Base-by-base conservation (phyloP, 2,888 invertebrate species). In the Hypena proboscidalis region DNA sequence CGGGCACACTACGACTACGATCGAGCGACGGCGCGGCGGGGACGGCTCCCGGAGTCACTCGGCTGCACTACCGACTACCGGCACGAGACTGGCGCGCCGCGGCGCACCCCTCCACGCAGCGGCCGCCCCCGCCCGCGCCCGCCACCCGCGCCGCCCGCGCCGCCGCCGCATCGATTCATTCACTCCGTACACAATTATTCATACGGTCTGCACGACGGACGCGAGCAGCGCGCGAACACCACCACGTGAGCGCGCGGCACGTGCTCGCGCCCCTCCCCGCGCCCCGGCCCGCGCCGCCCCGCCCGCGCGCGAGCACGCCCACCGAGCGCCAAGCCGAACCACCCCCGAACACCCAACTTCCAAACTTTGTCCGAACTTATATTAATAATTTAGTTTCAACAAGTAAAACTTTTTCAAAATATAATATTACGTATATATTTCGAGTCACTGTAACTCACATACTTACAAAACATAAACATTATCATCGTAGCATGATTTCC, bases 31-130 rank as follows among this genome's bases (percentile, higher is more conserved):
- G 87, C 91, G 83, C 89, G 91, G 85, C 83, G 91, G 90, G 90
- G 90, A 90, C 92, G 91, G 89, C 92, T 92, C 92, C 92, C 92
- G 91, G 91, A 89, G 88, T 92, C 92, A 90, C 92, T 92, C 92
- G 90, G 90, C 84, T 91, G 85, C 93, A 92, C 93, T 93, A 93
- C 93, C 93, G 93, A 92, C 92, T 93, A 93, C 93, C 93, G 93
- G 93, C 93, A 93, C 93, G 93, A 93, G 92, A 93, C 93, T 93
- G 92, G 90, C 89, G 88, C 85, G 83, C 79, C 82, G 81, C 83
- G 86, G 84, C 85, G 82, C 85, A 81, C 81, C 79, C 79, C 79
- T 77, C 83, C 86, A 82, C 80, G 80, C 80, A 77, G 78, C 78
- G 70, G 74, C 68, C 72, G 66, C 65, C 79, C 68, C 71, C 70